Evolutionary conservation across 2,888 invertebrate species (phyloP).

Genomic region (Amphimallon solstitiale): DNA sequence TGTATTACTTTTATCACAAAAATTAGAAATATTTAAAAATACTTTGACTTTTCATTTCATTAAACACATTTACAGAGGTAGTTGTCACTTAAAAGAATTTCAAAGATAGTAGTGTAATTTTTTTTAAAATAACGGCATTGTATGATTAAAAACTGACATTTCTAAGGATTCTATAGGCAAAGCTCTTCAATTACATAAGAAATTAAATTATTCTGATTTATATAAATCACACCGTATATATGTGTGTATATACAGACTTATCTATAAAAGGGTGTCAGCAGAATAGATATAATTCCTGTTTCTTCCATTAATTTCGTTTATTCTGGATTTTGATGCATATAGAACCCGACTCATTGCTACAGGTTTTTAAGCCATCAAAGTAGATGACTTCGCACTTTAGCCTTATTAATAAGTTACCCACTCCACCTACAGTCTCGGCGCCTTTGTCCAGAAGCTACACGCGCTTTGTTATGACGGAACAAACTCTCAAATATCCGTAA

Average conservation of each 20-base stretch:
- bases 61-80: too few relatives aligned
- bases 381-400: conserved; percentile 57
- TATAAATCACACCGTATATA: background rate
- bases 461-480: conserved; percentile 19
- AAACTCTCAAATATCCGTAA: conserved; percentile 43
- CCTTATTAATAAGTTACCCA: conserved; percentile 57
- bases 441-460: conserved; percentile 44
- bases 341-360: conserved; percentile 40
- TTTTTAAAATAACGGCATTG: too few relatives aligned
- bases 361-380: conserved; percentile 59
- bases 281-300: conserved; percentile 28
- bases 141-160: too few relatives aligned
- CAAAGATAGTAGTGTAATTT: too few relatives aligned
- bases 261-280: conserved; percentile 9
- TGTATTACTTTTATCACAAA: too few relatives aligned
- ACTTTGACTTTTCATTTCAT: too few relatives aligned
- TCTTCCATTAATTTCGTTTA: conserved; percentile 36
- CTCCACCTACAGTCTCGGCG: conserved; percentile 51
- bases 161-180: too few relatives aligned
- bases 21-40: too few relatives aligned
- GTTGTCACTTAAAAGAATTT: too few relatives aligned
- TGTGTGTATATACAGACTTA: background rate
- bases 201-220: too few relatives aligned
- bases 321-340: conserved; percentile 51
- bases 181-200: too few relatives aligned